These are phyloP conservation scores for Ariopsis seemanni DNA, from an alignment of 2,113 vertebrate species.

Conservation along the genomic window DNA sequence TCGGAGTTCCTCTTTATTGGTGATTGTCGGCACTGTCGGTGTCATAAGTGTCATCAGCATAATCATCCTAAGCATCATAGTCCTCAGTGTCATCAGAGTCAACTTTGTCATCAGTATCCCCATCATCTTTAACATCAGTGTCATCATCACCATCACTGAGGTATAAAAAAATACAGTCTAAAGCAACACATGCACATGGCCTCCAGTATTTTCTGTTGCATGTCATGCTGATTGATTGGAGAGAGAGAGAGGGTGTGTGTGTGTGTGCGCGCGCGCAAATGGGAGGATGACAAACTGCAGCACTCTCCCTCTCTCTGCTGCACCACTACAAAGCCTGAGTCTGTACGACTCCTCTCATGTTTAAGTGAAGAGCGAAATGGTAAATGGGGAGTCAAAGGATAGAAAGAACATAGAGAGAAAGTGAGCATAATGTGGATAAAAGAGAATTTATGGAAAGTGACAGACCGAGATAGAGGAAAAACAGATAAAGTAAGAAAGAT, in stretches of 20 bases:
- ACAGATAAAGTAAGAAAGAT: neutral
- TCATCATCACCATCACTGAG: neutral
- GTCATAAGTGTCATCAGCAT: no score
- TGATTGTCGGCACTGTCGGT: no score
- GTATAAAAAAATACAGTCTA: neutral
- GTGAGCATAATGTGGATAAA: no score
- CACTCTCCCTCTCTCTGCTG: neutral
- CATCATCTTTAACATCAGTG: neutral
- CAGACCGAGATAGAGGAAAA: no score
- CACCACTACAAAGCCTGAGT: neutral
- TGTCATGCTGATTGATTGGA: neutral
- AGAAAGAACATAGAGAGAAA: neutral
- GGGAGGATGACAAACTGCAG: neutral
- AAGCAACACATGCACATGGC: neutral
- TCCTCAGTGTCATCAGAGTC: neutral
- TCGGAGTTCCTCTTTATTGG: neutral
- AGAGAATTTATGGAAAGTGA: no score
- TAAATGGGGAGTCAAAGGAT: neutral
- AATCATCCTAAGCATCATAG: no score
- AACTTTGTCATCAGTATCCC: neutral
- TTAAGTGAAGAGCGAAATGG: neutral
- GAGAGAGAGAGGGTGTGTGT: neutral
- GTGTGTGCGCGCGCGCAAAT: conserved; percentile 13
- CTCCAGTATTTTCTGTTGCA: neutral
- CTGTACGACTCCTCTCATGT: neutral